Evolutionary conservation across 2,113 vertebrate genomes (phyloP).

Genomic region (Tragelaphus imberbis): DNA sequence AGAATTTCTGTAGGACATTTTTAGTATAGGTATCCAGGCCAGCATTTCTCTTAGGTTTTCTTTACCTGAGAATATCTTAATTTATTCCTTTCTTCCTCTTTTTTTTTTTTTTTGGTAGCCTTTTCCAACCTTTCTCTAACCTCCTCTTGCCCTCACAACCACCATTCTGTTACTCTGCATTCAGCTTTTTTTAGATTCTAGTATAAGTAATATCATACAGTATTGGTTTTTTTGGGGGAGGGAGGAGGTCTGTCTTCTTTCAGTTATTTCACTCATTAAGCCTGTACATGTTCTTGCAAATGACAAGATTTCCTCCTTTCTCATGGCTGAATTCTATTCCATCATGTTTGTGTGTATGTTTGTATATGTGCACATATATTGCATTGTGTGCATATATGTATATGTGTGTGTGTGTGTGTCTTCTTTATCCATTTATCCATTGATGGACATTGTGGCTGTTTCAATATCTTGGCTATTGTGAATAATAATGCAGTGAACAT

Average conservation of each 20-base stretch:
- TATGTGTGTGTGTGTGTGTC: background rate
- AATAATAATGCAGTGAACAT: background rate
- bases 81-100: background rate
- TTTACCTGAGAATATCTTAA: background rate
- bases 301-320: background rate
- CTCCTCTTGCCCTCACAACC: background rate
- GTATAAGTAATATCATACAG: background rate
- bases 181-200: background rate
- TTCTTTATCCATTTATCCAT: background rate
- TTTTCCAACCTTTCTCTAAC: background rate
- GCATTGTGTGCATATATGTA: background rate
- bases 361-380: background rate
- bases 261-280: background rate
- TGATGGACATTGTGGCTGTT: background rate
- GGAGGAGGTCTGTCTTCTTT: background rate
- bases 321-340: background rate
- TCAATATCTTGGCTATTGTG: background rate
- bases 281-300: background rate
- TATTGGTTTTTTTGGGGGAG: rapidly evolving
- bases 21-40: background rate
- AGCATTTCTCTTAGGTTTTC: background rate
- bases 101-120: too few species aligned
- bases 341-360: background rate
- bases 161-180: background rate
- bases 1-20: background rate